phyloP scores from a whole-genome alignment of 1,140 invertebrate species.

The Atopsyche davidsoni region DNA sequence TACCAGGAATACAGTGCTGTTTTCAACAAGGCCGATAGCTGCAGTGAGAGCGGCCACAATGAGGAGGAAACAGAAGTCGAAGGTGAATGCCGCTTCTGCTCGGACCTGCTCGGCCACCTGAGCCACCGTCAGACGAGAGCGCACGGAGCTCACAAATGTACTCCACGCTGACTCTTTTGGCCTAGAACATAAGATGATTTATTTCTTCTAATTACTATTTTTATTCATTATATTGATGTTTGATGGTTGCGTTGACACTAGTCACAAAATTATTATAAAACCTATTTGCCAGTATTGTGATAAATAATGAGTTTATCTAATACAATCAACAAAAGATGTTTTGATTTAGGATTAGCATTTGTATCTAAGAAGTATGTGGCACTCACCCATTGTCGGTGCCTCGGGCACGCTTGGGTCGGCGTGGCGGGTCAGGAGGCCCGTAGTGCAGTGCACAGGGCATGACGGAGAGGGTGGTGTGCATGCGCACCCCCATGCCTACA shows the following conservation, averaged over 20 bases:
- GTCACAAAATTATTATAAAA: too few relatives aligned
- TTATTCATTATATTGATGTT: too few relatives aligned
- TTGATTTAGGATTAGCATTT: too few relatives aligned
- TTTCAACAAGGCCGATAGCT: conserved; percentile 69
- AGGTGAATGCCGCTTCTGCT: conserved; percentile 60
- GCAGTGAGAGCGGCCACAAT: conserved; percentile 61
- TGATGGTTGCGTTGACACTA: too few relatives aligned
- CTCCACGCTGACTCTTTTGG: conserved; percentile 46
- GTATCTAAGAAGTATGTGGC: too few relatives aligned
- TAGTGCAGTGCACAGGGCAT: conserved; percentile 43
- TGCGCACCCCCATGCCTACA: conserved; percentile 36
- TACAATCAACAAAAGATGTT: too few relatives aligned
- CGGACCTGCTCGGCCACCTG: conserved; percentile 63
- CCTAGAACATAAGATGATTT: conserved; percentile 1
- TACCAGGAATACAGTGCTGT: conserved; percentile 65
- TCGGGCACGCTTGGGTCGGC: too few relatives aligned
- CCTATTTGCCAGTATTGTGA: too few relatives aligned
- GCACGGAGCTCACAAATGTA: conserved; percentile 52
- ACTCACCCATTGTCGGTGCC: too few relatives aligned
- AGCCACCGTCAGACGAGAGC: conserved; percentile 61
- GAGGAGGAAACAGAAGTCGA: conserved; percentile 66
- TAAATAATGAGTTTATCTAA: too few relatives aligned
- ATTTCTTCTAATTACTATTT: too few relatives aligned
- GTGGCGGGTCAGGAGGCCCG: conserved; percentile 11
- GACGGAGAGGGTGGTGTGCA: conserved; percentile 39